A percentile compares a stretch with the other conserved stretches of the same genome.
Conservation (phyloP, 1,140 invertebrate genomes). For the Micrasema longulum region DNA sequence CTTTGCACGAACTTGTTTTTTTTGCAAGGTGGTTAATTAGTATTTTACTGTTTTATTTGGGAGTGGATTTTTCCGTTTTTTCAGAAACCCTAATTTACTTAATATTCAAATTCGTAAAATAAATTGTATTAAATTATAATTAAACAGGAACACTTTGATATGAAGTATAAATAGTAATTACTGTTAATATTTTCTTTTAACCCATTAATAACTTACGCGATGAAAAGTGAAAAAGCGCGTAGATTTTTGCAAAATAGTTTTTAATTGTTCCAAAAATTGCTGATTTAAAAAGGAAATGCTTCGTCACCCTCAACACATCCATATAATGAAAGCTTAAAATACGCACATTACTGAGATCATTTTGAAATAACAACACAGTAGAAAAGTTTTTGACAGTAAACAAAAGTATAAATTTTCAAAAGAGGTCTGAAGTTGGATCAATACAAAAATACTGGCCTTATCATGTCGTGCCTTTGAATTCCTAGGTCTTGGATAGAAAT, state of each 20-base stretch:
- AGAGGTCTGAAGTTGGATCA: background rate
- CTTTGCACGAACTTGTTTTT: background rate
- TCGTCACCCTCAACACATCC: conserved; percentile 12
- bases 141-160: too few relatives aligned
- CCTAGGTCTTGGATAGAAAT: background rate
- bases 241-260: background rate
- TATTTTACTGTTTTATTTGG: too few relatives aligned
- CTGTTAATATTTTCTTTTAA: too few relatives aligned
- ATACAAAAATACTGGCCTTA: background rate
- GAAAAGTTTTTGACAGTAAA: too few relatives aligned
- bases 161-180: too few relatives aligned
- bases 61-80: too few relatives aligned
- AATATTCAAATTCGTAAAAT: too few relatives aligned
- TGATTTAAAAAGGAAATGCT: background rate
- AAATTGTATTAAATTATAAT: too few relatives aligned
- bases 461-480: background rate
- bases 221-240: background rate
- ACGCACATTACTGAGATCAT: conserved; percentile 4
- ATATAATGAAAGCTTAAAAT: conserved; percentile 19
- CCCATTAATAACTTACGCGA: too few relatives aligned
- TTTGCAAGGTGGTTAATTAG: background rate
- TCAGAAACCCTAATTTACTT: too few relatives aligned
- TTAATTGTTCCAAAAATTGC: background rate
- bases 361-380: background rate
- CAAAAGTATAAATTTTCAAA: background rate